These are phyloP conservation scores for Drosophila merina DNA, from an alignment of 2,888 invertebrate genomes.

Conservation along the genomic window DNA sequence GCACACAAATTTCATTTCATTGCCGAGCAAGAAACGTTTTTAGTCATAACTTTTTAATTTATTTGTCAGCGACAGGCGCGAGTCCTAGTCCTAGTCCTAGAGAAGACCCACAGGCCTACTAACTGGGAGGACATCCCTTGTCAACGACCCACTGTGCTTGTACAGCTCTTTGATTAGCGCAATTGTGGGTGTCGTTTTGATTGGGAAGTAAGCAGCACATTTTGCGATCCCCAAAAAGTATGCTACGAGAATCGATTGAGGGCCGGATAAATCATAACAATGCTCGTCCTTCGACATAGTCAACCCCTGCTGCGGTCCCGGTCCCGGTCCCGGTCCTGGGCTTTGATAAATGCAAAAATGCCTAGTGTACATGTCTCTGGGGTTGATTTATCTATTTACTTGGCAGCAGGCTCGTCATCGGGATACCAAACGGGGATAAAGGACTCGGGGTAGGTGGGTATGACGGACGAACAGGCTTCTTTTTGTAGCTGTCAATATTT, in stretches of 20 bases:
- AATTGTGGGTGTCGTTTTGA: constrained; percentile 53
- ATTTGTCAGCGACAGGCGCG: constrained; percentile 65
- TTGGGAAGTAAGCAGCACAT: constrained; percentile 11
- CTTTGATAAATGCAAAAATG: constrained; percentile 75
- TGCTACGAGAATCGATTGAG: constrained; percentile 69
- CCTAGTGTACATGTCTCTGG: constrained; percentile 72
- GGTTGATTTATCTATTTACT: constrained; percentile 81
- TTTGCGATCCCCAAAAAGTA: constrained; percentile 43
- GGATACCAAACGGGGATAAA: constrained; percentile 5
- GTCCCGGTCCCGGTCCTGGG: not conserved
- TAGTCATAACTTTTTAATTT: constrained; percentile 78
- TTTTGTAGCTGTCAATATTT: constrained; percentile 69
- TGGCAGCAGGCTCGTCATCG: constrained; percentile 46
- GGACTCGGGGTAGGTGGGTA: not conserved
- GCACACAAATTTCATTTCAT: constrained; percentile 66
- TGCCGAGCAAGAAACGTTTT: constrained; percentile 48
- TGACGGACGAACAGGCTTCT: constrained; percentile 5
- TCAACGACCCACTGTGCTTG: not conserved
- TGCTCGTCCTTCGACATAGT: constrained; percentile 14
- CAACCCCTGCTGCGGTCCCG: not conserved
- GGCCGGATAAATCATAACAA: constrained; percentile 61
- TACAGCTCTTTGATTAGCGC: constrained; percentile 61
- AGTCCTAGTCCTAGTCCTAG: not conserved
- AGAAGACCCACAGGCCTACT: constrained; percentile 5
- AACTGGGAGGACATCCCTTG: too few species aligned